phyloP scores from a whole-genome alignment of 1,140 invertebrate genomes.

The Mactra quadrangularis region DNA sequence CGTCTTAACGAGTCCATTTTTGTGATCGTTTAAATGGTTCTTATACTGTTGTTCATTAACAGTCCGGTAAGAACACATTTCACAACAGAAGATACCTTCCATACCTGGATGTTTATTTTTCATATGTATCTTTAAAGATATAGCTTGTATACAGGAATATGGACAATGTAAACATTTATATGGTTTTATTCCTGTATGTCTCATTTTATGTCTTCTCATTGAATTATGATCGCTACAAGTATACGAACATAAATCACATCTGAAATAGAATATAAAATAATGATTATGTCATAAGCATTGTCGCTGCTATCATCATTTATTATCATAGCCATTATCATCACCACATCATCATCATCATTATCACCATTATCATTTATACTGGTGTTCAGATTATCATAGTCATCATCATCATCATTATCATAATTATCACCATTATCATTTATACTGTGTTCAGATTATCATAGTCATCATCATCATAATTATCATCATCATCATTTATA shows the following conservation, averaged over 20 bases:
- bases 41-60: conserved; percentile 86
- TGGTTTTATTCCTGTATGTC: conserved; percentile 98
- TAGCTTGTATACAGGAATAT: conserved; percentile 93
- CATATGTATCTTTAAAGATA: conserved; percentile 88
- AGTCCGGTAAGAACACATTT: conserved; percentile 86
- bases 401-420: no score
- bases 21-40: conserved; percentile 86
- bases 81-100: conserved; percentile 86
- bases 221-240: conserved; percentile 92
- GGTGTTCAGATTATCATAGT: no score
- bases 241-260: conserved; percentile 80
- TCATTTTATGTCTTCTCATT: conserved; percentile 93
- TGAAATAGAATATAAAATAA: no score
- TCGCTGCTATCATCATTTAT: background rate
- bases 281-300: background rate
- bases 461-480: no score
- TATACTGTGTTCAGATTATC: no score
- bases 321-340: background rate
- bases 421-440: no score
- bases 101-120: conserved; percentile 87
- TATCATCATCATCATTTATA: no score
- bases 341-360: no score
- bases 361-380: background rate
- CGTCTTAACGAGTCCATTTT: conserved; percentile 83
- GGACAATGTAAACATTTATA: conserved; percentile 98